phyloP scores from a whole-genome alignment of 2,113 vertebrate species.

The Poecilia latipinna region DNA sequence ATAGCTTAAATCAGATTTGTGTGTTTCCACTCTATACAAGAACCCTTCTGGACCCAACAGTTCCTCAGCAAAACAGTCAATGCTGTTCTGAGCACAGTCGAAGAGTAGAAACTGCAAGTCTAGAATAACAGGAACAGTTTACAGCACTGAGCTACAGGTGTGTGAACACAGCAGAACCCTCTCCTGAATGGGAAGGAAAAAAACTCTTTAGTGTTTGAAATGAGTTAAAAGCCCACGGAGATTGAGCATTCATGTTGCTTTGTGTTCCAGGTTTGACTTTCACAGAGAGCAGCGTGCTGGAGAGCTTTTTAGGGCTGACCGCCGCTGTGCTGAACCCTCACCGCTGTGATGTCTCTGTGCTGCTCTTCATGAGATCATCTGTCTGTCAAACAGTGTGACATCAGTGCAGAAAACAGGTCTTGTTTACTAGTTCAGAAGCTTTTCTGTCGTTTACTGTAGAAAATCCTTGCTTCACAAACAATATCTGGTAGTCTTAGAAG shows the following conservation, averaged over 20 bases:
- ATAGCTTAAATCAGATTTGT: too few species aligned
- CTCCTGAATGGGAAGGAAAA: neutral
- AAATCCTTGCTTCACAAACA: neutral
- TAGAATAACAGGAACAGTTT: neutral
- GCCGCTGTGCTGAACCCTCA: constrained; percentile 13
- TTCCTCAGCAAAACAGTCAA: neutral
- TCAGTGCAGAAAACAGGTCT: neutral
- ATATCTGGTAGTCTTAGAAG: neutral
- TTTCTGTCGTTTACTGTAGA: neutral
- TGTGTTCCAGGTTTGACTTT: constrained; percentile 8
- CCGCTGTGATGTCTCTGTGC: constrained; percentile 3
- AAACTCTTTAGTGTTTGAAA: neutral
- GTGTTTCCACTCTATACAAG: too few species aligned
- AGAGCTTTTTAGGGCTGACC: constrained; percentile 7
- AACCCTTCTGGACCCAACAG: neutral
- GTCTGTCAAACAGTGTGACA: constrained; percentile 12
- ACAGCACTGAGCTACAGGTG: neutral
- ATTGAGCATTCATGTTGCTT: constrained; percentile 3
- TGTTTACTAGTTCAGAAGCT: neutral
- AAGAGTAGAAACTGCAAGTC: neutral
- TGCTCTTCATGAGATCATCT: constrained; percentile 25
- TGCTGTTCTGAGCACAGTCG: neutral
- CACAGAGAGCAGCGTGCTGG: neutral
- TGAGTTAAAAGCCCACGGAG: constrained; percentile 3
- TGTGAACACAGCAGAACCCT: neutral